Percentiles rank a stretch among this genome's conserved stretches.
phyloP scores from a whole-genome alignment of 2,797 vertebrate species.

The Delichon dasypus region DNA sequence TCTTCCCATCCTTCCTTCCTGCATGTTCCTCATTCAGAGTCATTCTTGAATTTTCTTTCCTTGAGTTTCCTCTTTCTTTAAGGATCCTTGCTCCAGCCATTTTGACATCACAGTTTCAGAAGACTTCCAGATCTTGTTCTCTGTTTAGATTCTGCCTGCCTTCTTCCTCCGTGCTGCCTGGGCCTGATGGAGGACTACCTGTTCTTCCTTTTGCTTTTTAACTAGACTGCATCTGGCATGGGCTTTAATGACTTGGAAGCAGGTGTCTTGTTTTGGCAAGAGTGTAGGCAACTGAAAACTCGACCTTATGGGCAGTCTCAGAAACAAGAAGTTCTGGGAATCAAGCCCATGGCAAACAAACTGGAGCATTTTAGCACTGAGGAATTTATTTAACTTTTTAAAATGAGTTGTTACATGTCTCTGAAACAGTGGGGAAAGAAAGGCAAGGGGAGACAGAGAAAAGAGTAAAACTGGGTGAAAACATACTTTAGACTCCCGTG shows the following conservation, averaged over 20 bases:
- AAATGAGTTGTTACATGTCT: background rate
- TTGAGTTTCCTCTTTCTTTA: background rate
- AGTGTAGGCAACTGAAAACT: background rate
- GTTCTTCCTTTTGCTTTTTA: background rate
- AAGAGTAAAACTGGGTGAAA: background rate
- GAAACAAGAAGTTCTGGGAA: background rate
- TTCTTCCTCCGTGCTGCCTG: background rate
- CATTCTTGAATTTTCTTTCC: background rate
- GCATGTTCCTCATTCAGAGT: background rate
- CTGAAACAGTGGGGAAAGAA: background rate
- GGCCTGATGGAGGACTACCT: background rate
- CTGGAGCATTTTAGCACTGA: background rate
- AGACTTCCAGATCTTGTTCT: background rate
- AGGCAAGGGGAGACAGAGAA: background rate
- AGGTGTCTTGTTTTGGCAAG: background rate
- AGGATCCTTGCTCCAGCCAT: background rate
- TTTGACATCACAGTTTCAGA: background rate
- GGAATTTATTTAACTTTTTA: background rate
- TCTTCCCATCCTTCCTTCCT: background rate
- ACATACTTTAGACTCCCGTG: background rate
- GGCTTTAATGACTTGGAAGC: background rate
- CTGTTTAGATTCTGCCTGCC: background rate
- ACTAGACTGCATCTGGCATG: background rate
- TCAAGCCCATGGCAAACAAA: background rate
- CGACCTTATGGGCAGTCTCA: background rate